phyloP scores from a whole-genome alignment of 2,113 vertebrate genomes.

The Mesembrinibis cayennensis region DNA sequence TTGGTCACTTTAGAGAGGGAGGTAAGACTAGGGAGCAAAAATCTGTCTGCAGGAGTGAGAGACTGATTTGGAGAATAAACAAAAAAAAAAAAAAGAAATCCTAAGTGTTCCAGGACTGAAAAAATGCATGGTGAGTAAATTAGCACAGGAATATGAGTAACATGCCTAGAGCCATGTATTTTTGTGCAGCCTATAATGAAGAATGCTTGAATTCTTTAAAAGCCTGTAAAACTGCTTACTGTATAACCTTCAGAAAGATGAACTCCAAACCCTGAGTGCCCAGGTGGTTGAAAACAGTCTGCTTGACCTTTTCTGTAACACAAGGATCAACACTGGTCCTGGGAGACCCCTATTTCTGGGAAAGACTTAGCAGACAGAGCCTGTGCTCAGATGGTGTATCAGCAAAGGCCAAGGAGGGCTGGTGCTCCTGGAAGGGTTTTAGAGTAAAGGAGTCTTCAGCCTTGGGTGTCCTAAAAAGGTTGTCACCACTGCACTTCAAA shows the following conservation, averaged over 20 bases:
- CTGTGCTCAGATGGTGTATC: accelerated
- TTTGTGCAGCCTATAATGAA: neutral
- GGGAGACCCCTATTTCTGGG: neutral
- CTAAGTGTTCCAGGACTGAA: neutral
- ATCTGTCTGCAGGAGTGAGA: neutral
- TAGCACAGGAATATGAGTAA: neutral
- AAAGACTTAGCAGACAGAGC: neutral
- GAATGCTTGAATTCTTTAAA: neutral
- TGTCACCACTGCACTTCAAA: neutral
- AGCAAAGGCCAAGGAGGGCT: neutral
- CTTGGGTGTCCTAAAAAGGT: neutral
- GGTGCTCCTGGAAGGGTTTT: neutral
- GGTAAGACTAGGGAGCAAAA: neutral
- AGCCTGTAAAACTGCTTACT: neutral
- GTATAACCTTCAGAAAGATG: neutral
- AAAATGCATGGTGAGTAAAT: neutral
- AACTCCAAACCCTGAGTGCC: neutral
- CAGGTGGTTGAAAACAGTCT: neutral
- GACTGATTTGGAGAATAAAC: neutral
- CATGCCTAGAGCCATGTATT: accelerated
- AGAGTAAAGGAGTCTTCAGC: neutral
- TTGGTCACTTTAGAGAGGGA: neutral
- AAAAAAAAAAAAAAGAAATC: neutral
- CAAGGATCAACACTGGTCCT: neutral
- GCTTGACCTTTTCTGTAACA: neutral